Evolutionary conservation across 2,113 vertebrate species (phyloP).

Genomic region (Macrotus californicus): DNA sequence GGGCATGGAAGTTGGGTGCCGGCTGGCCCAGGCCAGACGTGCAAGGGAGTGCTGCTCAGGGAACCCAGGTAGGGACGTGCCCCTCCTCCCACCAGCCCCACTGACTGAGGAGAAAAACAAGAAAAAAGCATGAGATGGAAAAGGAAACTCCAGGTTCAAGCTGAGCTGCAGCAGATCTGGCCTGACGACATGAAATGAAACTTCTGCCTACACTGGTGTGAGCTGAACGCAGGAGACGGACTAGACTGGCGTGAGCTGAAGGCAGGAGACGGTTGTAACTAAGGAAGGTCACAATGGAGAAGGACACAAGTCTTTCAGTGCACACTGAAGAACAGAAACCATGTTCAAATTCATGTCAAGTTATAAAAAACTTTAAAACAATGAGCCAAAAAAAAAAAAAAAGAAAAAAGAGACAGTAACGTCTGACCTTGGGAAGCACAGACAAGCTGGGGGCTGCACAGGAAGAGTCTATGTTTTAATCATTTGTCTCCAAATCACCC

Average conservation of each 20-base stretch:
- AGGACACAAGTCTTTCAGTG: background rate
- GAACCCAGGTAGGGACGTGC: too few species aligned
- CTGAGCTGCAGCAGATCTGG: background rate
- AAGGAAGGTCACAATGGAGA: background rate
- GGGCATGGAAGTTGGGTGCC: background rate
- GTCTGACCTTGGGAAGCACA: slow-evolving; percentile 66
- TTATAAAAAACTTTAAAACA: slow-evolving; percentile 40
- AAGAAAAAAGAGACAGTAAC: slow-evolving; percentile 58
- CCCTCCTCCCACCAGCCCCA: background rate
- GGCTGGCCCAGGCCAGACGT: background rate
- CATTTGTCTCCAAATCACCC: slow-evolving; percentile 65
- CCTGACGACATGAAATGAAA: background rate
- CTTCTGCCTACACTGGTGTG: slow-evolving; percentile 26
- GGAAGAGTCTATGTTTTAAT: slow-evolving; percentile 67
- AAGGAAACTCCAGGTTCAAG: background rate
- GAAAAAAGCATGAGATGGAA: slow-evolving; percentile 41
- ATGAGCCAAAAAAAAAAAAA: slow-evolving; percentile 50
- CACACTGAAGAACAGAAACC: slow-evolving; percentile 13
- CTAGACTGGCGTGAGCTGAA: slow-evolving; percentile 1
- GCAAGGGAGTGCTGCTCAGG: background rate
- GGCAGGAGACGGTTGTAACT: background rate
- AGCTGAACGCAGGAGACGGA: background rate
- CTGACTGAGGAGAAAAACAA: background rate
- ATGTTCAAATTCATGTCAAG: background rate
- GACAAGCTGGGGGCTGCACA: slow-evolving; percentile 55